These are phyloP conservation scores for Drosophila nikananu DNA, from an alignment of 1,140 invertebrate species.

Conservation along the genomic window DNA sequence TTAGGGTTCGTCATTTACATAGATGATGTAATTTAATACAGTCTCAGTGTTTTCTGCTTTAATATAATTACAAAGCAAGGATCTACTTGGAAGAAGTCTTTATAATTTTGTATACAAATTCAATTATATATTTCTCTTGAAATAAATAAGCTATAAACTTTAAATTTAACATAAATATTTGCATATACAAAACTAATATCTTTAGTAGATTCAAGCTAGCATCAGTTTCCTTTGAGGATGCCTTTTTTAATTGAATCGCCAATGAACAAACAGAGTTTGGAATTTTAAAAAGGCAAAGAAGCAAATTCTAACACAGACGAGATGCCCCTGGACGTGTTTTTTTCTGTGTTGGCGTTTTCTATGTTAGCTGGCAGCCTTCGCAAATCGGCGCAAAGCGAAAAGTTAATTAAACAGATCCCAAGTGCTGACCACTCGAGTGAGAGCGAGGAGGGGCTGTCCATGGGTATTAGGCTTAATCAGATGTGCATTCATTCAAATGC, in stretches of 20 bases:
- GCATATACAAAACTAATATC: not conserved
- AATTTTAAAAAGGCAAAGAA: slow-evolving; percentile 4
- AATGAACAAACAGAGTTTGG: slow-evolving; percentile 19
- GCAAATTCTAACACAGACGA: not conserved
- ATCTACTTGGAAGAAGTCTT: not conserved
- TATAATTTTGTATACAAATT: not conserved
- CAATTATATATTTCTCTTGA: not conserved
- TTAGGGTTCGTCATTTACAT: slow-evolving; percentile 38
- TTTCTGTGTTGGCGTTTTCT: slow-evolving; percentile 31
- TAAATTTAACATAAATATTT: not conserved
- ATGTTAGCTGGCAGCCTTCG: slow-evolving; percentile 25
- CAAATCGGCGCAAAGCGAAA: slow-evolving; percentile 47
- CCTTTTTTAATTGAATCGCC: slow-evolving; percentile 10
- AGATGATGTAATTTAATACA: slow-evolving; percentile 42
- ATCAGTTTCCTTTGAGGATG: not conserved
- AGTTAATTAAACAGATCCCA: slow-evolving; percentile 55
- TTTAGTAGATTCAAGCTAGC: no score
- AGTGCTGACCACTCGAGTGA: slow-evolving; percentile 55
- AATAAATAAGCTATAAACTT: not conserved
- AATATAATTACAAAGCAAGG: not conserved
- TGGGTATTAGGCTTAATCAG: slow-evolving; percentile 77
- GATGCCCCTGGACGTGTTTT: slow-evolving; percentile 26
- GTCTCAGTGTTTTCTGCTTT: not conserved
- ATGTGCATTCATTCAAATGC: slow-evolving; percentile 80
- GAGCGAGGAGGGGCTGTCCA: slow-evolving; percentile 48